A percentile compares a stretch with the other conserved stretches of the same genome.
Evolutionary conservation across 1,140 invertebrate genomes (phyloP).

Genomic region (Drosophila tsacasi): DNA sequence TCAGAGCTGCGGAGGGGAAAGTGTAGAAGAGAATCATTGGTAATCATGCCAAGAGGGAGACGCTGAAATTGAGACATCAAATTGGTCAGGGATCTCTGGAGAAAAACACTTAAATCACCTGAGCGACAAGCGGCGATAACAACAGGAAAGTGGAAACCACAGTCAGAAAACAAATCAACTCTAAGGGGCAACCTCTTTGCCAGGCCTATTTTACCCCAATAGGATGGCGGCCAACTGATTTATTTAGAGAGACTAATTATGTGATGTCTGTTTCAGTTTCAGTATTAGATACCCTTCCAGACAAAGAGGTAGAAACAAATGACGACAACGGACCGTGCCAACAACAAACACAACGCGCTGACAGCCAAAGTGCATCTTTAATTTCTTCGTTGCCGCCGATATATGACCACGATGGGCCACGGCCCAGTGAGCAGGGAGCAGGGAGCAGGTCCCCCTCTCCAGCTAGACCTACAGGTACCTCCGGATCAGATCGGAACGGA

Average conservation of each 20-base stretch:
- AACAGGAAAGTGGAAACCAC: conserved; percentile 41
- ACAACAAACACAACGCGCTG: conserved; percentile 69
- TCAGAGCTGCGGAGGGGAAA: not conserved
- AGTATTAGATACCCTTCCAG: conserved; percentile 28
- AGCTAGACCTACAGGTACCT: not conserved
- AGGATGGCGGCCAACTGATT: conserved; percentile 59
- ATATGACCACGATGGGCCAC: conserved; percentile 42
- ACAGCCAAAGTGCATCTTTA: conserved; percentile 77
- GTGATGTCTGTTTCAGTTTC: conserved; percentile 56
- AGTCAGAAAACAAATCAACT: conserved; percentile 67
- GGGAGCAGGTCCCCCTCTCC: conserved; percentile 13
- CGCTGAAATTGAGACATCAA: conserved; percentile 73
- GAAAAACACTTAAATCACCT: conserved; percentile 75
- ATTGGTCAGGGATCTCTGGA: conserved; percentile 42
- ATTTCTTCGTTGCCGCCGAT: conserved; percentile 58
- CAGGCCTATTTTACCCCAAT: conserved; percentile 39
- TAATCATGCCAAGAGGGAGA: conserved; percentile 23
- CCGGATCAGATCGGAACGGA: conserved; percentile 7
- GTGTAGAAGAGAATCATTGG: conserved; percentile 27
- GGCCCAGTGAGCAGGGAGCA: conserved; percentile 69
- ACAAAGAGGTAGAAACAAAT: conserved; percentile 52
- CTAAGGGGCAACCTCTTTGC: conserved; percentile 1
- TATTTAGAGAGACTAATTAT: conserved; percentile 81
- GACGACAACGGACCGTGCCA: conserved; percentile 41
- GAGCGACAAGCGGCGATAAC: conserved; percentile 73